Evolutionary conservation across 2,113 vertebrate species (phyloP).

Genomic region (Zosterops lateralis): DNA sequence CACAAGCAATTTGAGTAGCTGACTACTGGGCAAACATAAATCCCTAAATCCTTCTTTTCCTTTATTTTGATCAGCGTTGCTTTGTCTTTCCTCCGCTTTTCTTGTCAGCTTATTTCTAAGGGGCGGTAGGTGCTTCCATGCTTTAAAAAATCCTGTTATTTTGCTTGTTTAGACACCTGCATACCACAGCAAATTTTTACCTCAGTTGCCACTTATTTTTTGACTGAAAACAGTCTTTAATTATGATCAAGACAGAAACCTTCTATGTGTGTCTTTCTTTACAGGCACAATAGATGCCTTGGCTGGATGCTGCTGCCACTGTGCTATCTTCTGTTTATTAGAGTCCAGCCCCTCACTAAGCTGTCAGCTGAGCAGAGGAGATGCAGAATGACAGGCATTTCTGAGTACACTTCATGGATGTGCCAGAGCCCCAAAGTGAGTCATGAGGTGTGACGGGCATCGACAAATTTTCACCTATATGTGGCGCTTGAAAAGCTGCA

Average conservation of each 20-base stretch:
- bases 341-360: not conserved
- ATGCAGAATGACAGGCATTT: constrained; percentile 22
- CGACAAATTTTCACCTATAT: not conserved
- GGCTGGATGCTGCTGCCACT: not conserved
- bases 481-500: not conserved
- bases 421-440: not conserved
- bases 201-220: not conserved
- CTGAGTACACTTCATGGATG: not conserved
- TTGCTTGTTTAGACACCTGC: not conserved
- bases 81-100: constrained; percentile 30
- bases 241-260: not conserved
- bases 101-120: constrained; percentile 23
- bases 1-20: not conserved
- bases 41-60: not conserved
- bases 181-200: not conserved
- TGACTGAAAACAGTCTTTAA: not conserved
- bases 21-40: constrained; percentile 19
- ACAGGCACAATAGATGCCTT: not conserved
- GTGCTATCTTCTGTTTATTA: not conserved
- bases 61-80: not conserved
- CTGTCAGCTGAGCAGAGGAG: not conserved
- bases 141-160: not conserved
- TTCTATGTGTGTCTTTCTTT: not conserved
- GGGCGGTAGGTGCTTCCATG: not conserved
- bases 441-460: not conserved